Conservation (phyloP, 2,797 vertebrate genomes). For the Macrochelys suwanniensis region DNA sequence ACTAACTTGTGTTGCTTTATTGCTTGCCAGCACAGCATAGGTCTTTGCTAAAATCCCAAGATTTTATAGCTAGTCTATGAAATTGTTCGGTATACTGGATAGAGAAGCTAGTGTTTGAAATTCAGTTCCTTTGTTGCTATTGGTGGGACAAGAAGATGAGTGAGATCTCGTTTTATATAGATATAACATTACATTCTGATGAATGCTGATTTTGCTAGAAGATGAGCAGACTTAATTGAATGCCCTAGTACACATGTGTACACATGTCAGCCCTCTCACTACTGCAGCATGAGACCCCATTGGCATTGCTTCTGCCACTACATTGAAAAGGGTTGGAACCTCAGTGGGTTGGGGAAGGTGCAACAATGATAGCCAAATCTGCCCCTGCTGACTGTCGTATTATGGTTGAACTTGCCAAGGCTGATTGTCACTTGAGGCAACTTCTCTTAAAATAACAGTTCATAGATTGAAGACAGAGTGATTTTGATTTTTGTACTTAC, state of each 20-base stretch:
- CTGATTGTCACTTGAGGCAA: neutral
- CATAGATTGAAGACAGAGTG: neutral
- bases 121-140: neutral
- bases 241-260: neutral
- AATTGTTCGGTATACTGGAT: neutral
- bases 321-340: neutral
- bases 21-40: neutral
- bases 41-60: neutral
- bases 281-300: neutral
- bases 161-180: neutral
- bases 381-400: neutral
- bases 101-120: neutral
- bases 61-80: neutral
- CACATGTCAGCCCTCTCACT: neutral
- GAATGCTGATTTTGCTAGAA: neutral
- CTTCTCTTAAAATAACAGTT: neutral
- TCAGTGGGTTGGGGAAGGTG: neutral
- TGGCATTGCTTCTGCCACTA: constrained; percentile 15
- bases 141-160: neutral
- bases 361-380: neutral
- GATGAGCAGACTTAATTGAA: neutral
- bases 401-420: neutral
- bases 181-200: neutral
- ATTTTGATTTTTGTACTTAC: accelerated
- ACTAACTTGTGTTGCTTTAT: neutral